Evolutionary conservation across 2,113 vertebrate genomes (phyloP).

Genomic region (Scortum barcoo): DNA sequence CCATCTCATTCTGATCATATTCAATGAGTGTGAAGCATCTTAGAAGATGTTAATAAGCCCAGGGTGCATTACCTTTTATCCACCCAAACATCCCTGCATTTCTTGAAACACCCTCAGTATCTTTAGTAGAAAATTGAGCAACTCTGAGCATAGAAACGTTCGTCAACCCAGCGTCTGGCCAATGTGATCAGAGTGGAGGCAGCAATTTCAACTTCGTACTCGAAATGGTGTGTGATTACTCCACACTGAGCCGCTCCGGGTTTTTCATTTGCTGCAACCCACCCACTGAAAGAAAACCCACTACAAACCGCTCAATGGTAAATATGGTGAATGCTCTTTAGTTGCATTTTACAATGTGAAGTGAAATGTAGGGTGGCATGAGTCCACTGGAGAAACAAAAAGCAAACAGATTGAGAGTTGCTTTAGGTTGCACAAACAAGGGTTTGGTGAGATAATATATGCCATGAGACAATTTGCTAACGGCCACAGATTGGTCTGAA

Average conservation of each 20-base stretch:
- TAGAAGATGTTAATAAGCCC: not conserved
- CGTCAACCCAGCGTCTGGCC: not conserved
- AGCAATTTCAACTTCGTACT: constrained; percentile 1
- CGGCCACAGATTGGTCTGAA: not conserved
- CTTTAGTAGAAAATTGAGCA: not conserved
- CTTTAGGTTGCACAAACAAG: not conserved
- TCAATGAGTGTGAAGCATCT: not conserved
- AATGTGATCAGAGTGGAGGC: not conserved
- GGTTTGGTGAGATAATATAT: not conserved
- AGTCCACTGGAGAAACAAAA: constrained; percentile 8
- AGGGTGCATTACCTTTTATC: not conserved
- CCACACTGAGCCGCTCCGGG: not conserved
- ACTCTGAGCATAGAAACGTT: not conserved
- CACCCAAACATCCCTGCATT: not conserved
- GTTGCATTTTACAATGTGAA: constrained; percentile 23
- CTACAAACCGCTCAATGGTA: constrained; percentile 36
- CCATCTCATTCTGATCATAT: not conserved
- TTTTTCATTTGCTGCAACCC: constrained; percentile 46
- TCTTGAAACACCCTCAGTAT: not conserved
- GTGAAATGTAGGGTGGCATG: not conserved
- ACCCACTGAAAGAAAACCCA: constrained; percentile 43
- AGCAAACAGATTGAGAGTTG: not conserved
- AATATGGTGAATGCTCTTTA: constrained; percentile 32
- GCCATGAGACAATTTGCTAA: not conserved
- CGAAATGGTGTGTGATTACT: constrained; percentile 4